A percentile compares a stretch with the other conserved stretches of the same genome.
Evolutionary conservation across 2,797 vertebrate species (phyloP).

Genomic region (Parauchenoglanis ngamensis): DNA sequence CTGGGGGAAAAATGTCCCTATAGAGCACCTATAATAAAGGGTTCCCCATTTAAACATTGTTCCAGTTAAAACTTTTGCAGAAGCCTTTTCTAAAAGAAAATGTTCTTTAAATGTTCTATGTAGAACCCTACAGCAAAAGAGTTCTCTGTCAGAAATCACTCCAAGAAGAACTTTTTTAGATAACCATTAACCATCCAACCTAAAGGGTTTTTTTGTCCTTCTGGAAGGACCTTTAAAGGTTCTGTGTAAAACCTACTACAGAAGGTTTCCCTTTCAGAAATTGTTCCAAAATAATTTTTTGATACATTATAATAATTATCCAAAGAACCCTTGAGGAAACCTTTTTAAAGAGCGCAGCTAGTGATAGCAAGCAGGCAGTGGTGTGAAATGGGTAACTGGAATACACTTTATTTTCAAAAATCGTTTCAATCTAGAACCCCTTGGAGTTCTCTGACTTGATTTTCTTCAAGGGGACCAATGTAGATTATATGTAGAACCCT

Average conservation of each 20-base stretch:
- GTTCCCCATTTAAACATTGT: not conserved
- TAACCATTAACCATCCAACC: not conserved
- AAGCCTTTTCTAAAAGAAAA: not conserved
- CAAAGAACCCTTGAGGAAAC: not conserved
- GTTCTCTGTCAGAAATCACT: not conserved
- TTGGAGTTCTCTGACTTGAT: not conserved
- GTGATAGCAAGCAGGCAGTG: not conserved
- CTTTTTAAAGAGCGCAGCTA: not conserved
- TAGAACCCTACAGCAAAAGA: not conserved
- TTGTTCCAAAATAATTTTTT: not conserved
- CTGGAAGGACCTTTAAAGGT: not conserved
- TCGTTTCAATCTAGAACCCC: not conserved
- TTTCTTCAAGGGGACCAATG: not conserved
- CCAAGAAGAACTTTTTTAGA: not conserved
- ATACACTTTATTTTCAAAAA: not conserved
- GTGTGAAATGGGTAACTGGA: not conserved
- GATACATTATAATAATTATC: not conserved
- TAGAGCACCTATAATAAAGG: not conserved
- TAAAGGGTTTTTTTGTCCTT: not conserved
- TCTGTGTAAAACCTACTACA: not conserved
- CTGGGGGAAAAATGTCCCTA: not conserved
- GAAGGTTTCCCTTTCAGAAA: too few relatives aligned
- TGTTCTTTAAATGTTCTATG: not conserved
- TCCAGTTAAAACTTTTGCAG: not conserved
- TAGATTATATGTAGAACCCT: not conserved